Conservation (phyloP, 2,797 vertebrate genomes). For the Sorex maritimensis region DNA sequence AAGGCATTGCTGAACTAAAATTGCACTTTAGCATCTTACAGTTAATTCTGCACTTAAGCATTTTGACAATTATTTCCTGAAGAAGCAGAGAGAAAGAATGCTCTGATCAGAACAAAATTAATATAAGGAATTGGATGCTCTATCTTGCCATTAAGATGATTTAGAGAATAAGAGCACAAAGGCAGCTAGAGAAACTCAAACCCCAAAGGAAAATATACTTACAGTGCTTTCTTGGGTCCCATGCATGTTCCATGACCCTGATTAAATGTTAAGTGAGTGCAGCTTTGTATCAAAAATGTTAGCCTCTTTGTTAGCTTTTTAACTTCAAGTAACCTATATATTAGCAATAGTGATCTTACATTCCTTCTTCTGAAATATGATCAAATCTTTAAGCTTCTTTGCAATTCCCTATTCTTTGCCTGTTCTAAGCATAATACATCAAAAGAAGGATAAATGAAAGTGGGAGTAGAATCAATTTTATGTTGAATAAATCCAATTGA, state of each 20-base stretch:
- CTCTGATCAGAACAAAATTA: neutral
- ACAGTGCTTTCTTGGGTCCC: neutral
- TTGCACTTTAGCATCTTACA: neutral
- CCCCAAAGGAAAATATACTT: neutral
- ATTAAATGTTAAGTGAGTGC: neutral
- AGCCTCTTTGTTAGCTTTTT: neutral
- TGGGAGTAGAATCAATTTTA: neutral
- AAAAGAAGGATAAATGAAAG: slow-evolving; percentile 17
- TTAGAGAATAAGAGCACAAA: neutral
- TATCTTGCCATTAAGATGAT: neutral
- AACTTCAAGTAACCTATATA: neutral
- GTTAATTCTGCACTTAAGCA: too few species aligned
- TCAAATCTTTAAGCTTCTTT: slow-evolving; percentile 24
- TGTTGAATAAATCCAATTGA: neutral
- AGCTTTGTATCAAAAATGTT: neutral
- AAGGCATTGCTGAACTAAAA: neutral
- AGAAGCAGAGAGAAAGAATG: neutral
- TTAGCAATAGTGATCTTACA: neutral
- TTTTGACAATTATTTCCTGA: neutral
- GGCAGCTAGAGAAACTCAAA: neutral
- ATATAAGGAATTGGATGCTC: neutral
- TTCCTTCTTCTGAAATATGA: neutral
- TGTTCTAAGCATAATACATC: neutral
- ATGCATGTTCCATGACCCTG: neutral
- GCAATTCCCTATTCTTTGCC: neutral